phyloP scores from a whole-genome alignment of 2,797 vertebrate genomes.

The Rhincodon typus region DNA sequence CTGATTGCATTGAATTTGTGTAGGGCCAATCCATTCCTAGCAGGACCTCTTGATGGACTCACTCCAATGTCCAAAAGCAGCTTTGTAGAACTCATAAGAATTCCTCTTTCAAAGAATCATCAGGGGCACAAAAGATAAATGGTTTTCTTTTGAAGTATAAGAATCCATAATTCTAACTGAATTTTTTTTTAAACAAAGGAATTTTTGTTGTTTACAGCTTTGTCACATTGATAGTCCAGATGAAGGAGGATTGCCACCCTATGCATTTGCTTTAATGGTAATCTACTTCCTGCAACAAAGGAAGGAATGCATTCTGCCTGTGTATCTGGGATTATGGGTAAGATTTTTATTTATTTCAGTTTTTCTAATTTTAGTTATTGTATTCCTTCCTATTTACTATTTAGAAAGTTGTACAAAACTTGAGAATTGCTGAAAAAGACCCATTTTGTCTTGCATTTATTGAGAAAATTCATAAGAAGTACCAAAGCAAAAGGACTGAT shows the following conservation, averaged over 20 bases:
- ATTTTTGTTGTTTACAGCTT: slow-evolving; percentile 56
- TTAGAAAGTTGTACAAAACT: neutral
- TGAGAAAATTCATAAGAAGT: too few species aligned
- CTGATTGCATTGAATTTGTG: too few species aligned
- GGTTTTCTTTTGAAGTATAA: neutral
- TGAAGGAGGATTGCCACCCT: slow-evolving; percentile 82
- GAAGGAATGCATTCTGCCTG: slow-evolving; percentile 74
- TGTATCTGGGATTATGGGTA: slow-evolving; percentile 82
- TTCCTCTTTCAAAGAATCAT: neutral
- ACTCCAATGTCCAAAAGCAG: too few species aligned
- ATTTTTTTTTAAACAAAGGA: neutral
- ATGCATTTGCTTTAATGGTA: slow-evolving; percentile 80
- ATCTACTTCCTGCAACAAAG: slow-evolving; percentile 89
- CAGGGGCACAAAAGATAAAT: neutral
- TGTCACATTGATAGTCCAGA: slow-evolving; percentile 78
- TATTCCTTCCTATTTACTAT: neutral
- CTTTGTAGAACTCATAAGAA: neutral
- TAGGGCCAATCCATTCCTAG: too few species aligned
- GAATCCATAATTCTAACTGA: neutral
- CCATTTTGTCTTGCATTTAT: too few species aligned
- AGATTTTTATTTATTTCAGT: slow-evolving; percentile 39
- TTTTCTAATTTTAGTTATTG: neutral
- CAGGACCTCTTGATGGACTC: too few species aligned
- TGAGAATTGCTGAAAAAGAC: too few species aligned
- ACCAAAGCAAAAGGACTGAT: too few species aligned